Evolutionary conservation across 2,113 vertebrate species (phyloP).

Genomic region (Chlamydotis undulata): DNA sequence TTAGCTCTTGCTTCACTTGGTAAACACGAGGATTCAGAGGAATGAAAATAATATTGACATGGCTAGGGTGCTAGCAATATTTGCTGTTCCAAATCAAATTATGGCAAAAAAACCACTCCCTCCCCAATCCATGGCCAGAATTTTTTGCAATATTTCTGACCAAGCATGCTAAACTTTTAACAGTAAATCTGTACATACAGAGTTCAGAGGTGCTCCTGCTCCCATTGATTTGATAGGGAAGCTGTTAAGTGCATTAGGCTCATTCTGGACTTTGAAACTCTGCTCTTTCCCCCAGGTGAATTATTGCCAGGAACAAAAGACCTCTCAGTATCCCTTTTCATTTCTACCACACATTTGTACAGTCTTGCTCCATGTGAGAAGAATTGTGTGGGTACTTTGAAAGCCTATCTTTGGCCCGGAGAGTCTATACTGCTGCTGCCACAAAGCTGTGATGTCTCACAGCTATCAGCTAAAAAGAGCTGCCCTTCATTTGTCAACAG

Average conservation of each 20-base stretch:
- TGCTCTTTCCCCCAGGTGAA: neutral
- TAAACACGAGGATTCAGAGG: neutral
- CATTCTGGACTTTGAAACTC: neutral
- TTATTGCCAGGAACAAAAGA: neutral
- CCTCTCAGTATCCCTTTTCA: neutral
- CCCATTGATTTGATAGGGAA: neutral
- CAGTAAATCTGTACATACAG: neutral
- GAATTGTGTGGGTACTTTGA: neutral
- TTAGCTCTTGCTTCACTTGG: neutral
- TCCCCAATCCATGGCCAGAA: neutral
- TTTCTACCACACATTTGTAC: neutral
- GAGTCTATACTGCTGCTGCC: neutral
- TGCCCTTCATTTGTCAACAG: neutral
- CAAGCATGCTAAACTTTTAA: neutral
- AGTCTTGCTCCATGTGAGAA: neutral
- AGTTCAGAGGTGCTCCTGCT: neutral
- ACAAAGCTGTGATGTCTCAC: accelerated
- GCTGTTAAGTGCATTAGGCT: neutral
- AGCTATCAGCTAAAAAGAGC: neutral
- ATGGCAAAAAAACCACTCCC: neutral
- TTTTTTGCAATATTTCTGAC: neutral
- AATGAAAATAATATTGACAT: neutral
- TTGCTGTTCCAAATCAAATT: neutral
- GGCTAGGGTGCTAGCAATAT: neutral
- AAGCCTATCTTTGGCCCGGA: neutral